phyloP scores from a whole-genome alignment of 1,140 invertebrate species.

The Chironomus tepperi region DNA sequence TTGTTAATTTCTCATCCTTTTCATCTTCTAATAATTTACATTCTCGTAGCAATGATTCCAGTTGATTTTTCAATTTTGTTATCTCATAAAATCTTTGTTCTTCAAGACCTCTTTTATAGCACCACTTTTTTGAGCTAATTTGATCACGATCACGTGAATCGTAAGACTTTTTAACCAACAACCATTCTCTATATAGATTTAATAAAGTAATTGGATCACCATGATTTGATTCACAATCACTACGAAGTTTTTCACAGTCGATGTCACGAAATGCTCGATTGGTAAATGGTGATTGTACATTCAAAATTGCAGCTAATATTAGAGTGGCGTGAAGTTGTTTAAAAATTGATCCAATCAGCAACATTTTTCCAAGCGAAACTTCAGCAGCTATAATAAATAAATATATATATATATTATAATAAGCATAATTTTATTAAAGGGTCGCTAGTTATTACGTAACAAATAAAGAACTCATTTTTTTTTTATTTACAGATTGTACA shows the following conservation, averaged over 20 bases:
- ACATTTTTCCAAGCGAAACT: constrained; percentile 90
- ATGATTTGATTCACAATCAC: constrained; percentile 80
- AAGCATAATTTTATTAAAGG: too few relatives aligned
- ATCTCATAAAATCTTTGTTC: constrained; percentile 96
- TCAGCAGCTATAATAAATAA: constrained; percentile 59
- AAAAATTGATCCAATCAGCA: constrained; percentile 87
- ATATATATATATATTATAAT: too few relatives aligned
- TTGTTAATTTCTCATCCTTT: constrained; percentile 48
- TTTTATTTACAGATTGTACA: too few relatives aligned
- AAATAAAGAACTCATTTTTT: too few relatives aligned
- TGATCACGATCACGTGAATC: constrained; percentile 31
- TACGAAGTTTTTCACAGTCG: constrained; percentile 70
- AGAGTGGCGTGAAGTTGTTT: constrained; percentile 86
- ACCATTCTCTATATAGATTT: constrained; percentile 84
- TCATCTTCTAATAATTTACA: constrained; percentile 54
- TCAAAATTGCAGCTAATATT: constrained; percentile 82
- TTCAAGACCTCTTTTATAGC: constrained; percentile 76
- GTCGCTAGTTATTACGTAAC: too few relatives aligned
- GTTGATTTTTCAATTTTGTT: constrained; percentile 84
- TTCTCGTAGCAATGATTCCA: constrained; percentile 74
- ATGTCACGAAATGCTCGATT: constrained; percentile 76
- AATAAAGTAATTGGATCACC: constrained; percentile 92
- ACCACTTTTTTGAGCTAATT: constrained; percentile 67
- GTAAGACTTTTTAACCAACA: constrained; percentile 60
- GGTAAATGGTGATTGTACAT: constrained; percentile 89